Conservation (phyloP, 2,113 vertebrate species). For the Eonycteris spelaea region DNA sequence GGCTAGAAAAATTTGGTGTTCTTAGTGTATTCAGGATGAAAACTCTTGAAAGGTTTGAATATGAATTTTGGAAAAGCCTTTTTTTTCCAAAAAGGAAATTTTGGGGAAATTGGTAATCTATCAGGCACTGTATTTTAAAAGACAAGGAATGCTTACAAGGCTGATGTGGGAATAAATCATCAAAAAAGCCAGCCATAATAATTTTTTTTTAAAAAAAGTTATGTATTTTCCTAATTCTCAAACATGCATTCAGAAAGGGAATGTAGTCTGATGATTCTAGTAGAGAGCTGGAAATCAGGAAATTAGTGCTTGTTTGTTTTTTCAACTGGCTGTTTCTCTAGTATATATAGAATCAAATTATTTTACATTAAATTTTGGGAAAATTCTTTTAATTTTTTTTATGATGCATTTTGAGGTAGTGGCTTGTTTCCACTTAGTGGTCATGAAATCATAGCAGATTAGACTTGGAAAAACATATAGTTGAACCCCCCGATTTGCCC, state of each 20-base stretch:
- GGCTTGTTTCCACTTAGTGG: not conserved
- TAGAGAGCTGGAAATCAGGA: not conserved
- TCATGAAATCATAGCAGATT: not conserved
- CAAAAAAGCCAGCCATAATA: not conserved
- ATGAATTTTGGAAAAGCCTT: not conserved
- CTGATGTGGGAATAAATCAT: not conserved
- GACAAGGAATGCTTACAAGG: not conserved
- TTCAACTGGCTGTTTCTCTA: not conserved
- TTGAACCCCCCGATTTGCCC: not conserved
- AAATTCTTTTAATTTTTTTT: slow-evolving; percentile 40
- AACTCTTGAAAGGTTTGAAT: not conserved
- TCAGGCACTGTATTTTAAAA: slow-evolving; percentile 24
- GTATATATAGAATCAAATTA: not conserved
- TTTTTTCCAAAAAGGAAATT: not conserved
- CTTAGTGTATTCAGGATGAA: not conserved
- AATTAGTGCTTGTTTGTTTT: not conserved
- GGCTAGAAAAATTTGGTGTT: not conserved
- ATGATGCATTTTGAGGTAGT: not conserved
- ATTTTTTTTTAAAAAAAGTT: not conserved
- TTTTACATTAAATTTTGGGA: slow-evolving; percentile 1
- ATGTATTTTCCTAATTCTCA: not conserved
- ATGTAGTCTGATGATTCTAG: slow-evolving; percentile 6
- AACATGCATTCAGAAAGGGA: not conserved
- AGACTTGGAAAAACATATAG: not conserved
- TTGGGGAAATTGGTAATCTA: not conserved